Evolutionary conservation across 2,888 invertebrate species (phyloP).

Genomic region (Colletes collaris): DNA sequence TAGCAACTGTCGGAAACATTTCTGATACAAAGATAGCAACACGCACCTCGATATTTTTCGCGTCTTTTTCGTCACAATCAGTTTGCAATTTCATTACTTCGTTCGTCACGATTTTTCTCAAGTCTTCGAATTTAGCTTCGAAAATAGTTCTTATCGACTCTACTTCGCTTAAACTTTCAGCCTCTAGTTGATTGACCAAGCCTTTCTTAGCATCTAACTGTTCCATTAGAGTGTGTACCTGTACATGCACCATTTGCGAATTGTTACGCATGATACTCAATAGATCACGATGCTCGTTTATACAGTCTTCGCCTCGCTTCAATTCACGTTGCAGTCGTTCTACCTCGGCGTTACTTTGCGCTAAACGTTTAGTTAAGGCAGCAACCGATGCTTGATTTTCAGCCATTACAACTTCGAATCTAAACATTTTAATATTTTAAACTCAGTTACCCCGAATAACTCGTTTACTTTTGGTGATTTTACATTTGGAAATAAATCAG

Average conservation of each 20-base stretch:
- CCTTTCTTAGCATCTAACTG: constrained; percentile 73
- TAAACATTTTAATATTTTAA: constrained; percentile 32
- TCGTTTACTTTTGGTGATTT: too few relatives aligned
- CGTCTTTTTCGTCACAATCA: constrained; percentile 67
- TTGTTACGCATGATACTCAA: constrained; percentile 74
- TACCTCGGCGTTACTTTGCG: constrained; percentile 77
- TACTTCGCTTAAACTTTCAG: constrained; percentile 72
- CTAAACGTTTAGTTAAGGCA: constrained; percentile 75
- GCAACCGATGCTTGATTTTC: constrained; percentile 79
- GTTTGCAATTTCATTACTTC: constrained; percentile 72
- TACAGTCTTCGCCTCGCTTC: constrained; percentile 71
- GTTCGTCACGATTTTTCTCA: constrained; percentile 68
- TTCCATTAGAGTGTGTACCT: constrained; percentile 72
- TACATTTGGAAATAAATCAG: too few relatives aligned
- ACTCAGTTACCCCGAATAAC: too few relatives aligned
- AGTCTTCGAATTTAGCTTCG: constrained; percentile 73
- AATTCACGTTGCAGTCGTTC: constrained; percentile 76
- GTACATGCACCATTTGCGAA: constrained; percentile 75
- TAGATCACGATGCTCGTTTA: constrained; percentile 74
- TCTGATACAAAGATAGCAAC: not conserved
- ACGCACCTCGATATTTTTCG: constrained; percentile 73
- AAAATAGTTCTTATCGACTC: constrained; percentile 71
- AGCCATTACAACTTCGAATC: constrained; percentile 78
- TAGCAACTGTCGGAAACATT: constrained; percentile 4
- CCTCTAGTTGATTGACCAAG: constrained; percentile 74